Conservation (phyloP, 1,140 invertebrate genomes). For the Zaprionus tsacasi region DNA sequence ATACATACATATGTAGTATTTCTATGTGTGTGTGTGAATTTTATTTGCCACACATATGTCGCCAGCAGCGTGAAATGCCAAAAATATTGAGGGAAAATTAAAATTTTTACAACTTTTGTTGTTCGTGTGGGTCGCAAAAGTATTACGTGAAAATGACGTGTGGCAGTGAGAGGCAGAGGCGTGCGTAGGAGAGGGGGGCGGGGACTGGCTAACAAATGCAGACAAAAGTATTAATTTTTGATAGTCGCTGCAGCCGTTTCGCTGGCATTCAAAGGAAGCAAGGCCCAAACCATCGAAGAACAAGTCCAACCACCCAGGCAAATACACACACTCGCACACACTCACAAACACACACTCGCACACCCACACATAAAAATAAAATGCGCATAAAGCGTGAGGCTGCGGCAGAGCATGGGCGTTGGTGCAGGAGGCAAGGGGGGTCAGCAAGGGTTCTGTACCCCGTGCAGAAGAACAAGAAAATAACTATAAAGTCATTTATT, state of each 20-base stretch:
- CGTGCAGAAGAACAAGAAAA: slow-evolving; percentile 47
- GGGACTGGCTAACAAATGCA: slow-evolving; percentile 29
- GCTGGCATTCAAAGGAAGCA: slow-evolving; percentile 39
- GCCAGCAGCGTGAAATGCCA: slow-evolving; percentile 55
- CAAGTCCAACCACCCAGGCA: slow-evolving; percentile 30
- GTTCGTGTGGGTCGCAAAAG: slow-evolving; percentile 59
- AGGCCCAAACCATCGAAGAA: slow-evolving; percentile 16
- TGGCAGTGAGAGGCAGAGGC: slow-evolving; percentile 4
- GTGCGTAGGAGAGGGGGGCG: neutral
- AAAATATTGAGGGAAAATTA: slow-evolving; percentile 77
- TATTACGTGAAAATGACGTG: slow-evolving; percentile 72
- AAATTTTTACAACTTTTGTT: slow-evolving; percentile 80
- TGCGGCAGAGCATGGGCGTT: slow-evolving; percentile 1
- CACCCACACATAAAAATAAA: slow-evolving; percentile 40
- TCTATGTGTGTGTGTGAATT: slow-evolving; percentile 39
- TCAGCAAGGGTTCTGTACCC: slow-evolving; percentile 44
- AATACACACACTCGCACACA: slow-evolving; percentile 29
- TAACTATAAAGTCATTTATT: slow-evolving; percentile 80
- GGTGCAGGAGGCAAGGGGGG: neutral
- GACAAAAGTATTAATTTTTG: slow-evolving; percentile 80
- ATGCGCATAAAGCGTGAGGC: slow-evolving; percentile 45
- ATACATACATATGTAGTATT: slow-evolving; percentile 3
- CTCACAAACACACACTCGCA: slow-evolving; percentile 12
- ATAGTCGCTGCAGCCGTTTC: slow-evolving; percentile 67
- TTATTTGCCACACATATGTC: slow-evolving; percentile 68